Evolutionary conservation across 2,113 vertebrate genomes (phyloP).

Genomic region (Lynx canadensis): DNA sequence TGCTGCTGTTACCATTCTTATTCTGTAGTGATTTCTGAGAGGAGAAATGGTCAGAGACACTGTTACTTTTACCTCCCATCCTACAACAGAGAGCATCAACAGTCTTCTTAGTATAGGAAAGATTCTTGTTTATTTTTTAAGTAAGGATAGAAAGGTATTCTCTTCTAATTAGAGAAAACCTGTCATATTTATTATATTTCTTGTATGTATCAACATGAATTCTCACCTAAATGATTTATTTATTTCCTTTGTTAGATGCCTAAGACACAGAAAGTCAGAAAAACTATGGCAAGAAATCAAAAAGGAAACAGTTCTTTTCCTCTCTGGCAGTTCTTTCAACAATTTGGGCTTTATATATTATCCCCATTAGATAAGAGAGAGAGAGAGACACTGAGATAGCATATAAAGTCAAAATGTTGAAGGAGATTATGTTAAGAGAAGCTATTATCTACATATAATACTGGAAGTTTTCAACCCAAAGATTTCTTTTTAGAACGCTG

Average conservation of each 20-base stretch:
- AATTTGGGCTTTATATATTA: not conserved
- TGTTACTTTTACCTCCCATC: not conserved
- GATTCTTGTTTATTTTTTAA: slow-evolving; percentile 49
- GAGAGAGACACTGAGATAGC: not conserved
- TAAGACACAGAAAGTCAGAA: not conserved
- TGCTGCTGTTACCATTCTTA: not conserved
- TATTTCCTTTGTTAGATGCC: not conserved
- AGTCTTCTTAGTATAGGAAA: not conserved
- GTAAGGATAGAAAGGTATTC: slow-evolving; percentile 21
- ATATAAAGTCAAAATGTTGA: not conserved
- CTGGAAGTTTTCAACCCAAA: not conserved
- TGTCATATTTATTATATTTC: slow-evolving; percentile 48
- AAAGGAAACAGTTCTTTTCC: not conserved
- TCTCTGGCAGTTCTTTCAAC: not conserved
- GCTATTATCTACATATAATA: not conserved
- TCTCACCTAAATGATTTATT: slow-evolving; percentile 48
- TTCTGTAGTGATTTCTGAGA: not conserved
- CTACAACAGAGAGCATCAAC: not conserved
- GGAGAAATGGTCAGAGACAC: not conserved
- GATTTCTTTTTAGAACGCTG: slow-evolving; percentile 7
- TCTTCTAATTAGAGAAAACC: slow-evolving; percentile 46
- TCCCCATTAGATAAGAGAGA: not conserved
- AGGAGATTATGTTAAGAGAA: not conserved
- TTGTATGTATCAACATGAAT: slow-evolving; percentile 42
- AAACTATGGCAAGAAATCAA: slow-evolving; percentile 13